Conservation (phyloP, 2,888 invertebrate genomes). For the Conchocele bisecta region DNA sequence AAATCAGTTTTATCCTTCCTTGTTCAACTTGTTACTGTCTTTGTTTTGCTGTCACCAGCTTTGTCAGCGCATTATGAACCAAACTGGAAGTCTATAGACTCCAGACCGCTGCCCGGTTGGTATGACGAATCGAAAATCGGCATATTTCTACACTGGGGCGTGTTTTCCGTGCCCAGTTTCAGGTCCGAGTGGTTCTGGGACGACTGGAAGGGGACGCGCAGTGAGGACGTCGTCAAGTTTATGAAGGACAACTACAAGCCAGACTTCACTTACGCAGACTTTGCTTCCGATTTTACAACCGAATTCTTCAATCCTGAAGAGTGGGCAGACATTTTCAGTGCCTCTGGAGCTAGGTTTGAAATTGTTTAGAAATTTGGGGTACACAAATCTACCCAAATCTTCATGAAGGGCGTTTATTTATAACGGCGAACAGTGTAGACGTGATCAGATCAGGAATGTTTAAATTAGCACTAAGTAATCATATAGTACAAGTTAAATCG, state of each 20-base stretch:
- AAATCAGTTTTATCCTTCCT: no score
- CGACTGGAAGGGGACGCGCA: constrained; percentile 86
- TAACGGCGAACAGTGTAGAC: no score
- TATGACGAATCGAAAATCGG: constrained; percentile 84
- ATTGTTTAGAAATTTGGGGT: neutral
- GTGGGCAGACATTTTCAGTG: constrained; percentile 92
- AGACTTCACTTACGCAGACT: constrained; percentile 94
- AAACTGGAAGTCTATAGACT: constrained; percentile 80
- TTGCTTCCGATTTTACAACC: constrained; percentile 92
- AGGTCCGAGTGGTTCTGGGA: constrained; percentile 94
- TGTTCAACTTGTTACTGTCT: no score
- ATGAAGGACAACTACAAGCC: constrained; percentile 93
- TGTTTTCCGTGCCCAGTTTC: constrained; percentile 82
- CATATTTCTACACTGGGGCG: constrained; percentile 84
- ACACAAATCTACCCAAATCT: no score
- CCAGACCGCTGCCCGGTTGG: constrained; percentile 82
- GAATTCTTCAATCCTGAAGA: constrained; percentile 93
- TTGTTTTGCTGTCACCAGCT: no score
- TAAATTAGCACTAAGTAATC: no score
- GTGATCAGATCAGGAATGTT: no score
- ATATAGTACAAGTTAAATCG: no score
- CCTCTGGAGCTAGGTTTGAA: constrained; percentile 90
- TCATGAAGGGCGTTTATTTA: no score
- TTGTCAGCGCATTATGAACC: no score
- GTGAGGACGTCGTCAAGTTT: constrained; percentile 83